These are phyloP conservation scores for Lethrus apterus DNA, from an alignment of 1,140 invertebrate genomes.

Conservation along the genomic window DNA sequence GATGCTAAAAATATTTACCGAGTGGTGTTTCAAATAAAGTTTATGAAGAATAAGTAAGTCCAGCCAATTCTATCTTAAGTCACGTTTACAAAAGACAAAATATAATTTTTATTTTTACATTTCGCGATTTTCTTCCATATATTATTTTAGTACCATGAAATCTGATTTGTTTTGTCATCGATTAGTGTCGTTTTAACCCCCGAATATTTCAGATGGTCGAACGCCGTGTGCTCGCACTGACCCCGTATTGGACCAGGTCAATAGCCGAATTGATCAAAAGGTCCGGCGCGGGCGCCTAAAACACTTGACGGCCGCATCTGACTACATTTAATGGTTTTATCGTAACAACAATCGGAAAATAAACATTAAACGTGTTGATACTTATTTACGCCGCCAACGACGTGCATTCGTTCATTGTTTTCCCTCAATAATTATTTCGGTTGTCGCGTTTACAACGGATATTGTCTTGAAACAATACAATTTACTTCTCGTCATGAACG, in stretches of 20 bases:
- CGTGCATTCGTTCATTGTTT: constrained; percentile 7
- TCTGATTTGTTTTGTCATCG: constrained; percentile 6
- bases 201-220: constrained; percentile 21
- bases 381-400: constrained; percentile 3
- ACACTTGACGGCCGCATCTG: constrained; percentile 31
- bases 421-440: not conserved
- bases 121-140: not conserved
- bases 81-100: no score
- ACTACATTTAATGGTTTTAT: constrained; percentile 5
- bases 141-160: not conserved
- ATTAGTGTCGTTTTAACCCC: constrained; percentile 19
- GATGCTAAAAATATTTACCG: no score
- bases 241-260: constrained; percentile 29
- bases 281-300: constrained; percentile 37
- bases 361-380: constrained; percentile 8
- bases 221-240: constrained; percentile 21
- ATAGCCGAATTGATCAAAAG: constrained; percentile 35
- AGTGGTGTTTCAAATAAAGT: no score
- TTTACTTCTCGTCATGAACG: not conserved
- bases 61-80: no score
- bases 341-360: constrained; percentile 5
- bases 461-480: constrained; percentile 7
- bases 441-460: constrained; percentile 1
- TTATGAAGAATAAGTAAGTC: no score
- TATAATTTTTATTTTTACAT: constrained; percentile 7